Conservation (phyloP, 2,797 vertebrate genomes). For the Apodemus agrarius region DNA sequence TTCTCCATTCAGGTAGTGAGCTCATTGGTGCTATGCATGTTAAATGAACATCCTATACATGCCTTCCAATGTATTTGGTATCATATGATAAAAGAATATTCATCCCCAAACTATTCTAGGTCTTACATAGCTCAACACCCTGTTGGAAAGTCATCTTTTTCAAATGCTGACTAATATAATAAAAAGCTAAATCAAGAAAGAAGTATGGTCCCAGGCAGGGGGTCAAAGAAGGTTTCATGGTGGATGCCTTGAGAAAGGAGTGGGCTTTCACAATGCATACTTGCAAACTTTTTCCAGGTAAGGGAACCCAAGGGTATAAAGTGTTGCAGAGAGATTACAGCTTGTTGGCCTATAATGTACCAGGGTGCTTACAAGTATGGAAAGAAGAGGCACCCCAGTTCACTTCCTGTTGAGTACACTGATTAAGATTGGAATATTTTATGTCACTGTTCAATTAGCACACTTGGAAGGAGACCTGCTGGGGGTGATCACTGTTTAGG, state of each 20-base stretch:
- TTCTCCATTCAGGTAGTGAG: not conserved
- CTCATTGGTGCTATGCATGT: not conserved
- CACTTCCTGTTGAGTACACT: not conserved
- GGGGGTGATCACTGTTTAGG: not conserved
- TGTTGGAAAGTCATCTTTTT: not conserved
- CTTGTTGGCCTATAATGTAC: not conserved
- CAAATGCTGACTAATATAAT: not conserved
- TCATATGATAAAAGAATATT: conserved; percentile 11
- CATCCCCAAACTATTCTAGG: not conserved
- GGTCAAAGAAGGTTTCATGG: not conserved
- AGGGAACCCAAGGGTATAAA: not conserved
- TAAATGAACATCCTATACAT: not conserved
- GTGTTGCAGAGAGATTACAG: not conserved
- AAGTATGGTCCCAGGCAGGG: not conserved
- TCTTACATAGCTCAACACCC: not conserved
- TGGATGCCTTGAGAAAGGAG: not conserved
- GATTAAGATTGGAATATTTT: not conserved
- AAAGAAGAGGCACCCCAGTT: not conserved
- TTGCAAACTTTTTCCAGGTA: not conserved
- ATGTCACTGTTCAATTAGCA: not conserved
- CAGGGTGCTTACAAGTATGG: accelerated
- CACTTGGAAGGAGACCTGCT: not conserved
- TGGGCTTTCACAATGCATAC: not conserved
- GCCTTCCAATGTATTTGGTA: not conserved
- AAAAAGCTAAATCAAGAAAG: not conserved